Conservation (phyloP, 2,888 invertebrate genomes). For the Mesodorylaimus sp. region DNA sequence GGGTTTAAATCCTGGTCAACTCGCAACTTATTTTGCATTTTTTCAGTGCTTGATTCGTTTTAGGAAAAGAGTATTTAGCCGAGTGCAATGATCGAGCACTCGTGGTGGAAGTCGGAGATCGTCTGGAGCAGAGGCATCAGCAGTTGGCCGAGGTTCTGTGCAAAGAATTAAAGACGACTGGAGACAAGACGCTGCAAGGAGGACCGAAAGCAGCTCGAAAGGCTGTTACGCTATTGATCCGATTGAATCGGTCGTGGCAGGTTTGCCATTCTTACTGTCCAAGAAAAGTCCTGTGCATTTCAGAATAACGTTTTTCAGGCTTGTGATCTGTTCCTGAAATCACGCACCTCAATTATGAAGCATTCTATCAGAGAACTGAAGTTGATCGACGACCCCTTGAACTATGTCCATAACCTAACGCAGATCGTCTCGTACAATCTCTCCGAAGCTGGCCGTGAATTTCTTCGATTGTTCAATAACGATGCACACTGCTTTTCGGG, state of each 20-base stretch:
- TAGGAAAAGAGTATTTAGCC: constrained; percentile 9
- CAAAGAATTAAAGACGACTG: constrained; percentile 57
- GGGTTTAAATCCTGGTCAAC: neutral
- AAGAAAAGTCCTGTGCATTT: neutral
- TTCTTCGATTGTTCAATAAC: constrained; percentile 59
- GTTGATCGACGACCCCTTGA: constrained; percentile 49
- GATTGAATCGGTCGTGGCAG: constrained; percentile 47
- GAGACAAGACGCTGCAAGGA: constrained; percentile 35
- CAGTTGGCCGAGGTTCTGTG: constrained; percentile 65
- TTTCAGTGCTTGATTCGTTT: neutral
- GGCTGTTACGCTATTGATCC: constrained; percentile 62
- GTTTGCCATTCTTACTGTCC: constrained; percentile 16
- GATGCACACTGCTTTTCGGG: constrained; percentile 53
- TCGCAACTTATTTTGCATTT: neutral
- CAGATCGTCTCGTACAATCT: constrained; percentile 66
- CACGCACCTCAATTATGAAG: constrained; percentile 51
- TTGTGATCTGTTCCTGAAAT: constrained; percentile 58
- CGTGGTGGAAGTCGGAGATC: constrained; percentile 7
- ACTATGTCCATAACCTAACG: constrained; percentile 59
- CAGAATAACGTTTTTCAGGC: constrained; percentile 40
- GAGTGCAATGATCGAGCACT: constrained; percentile 7
- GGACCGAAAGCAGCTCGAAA: constrained; percentile 60
- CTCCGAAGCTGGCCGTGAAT: constrained; percentile 53
- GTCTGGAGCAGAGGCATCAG: constrained; percentile 4
- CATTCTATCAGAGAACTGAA: constrained; percentile 56